Conservation (phyloP, 2,888 invertebrate genomes). For the Tetranychus truncatus region DNA sequence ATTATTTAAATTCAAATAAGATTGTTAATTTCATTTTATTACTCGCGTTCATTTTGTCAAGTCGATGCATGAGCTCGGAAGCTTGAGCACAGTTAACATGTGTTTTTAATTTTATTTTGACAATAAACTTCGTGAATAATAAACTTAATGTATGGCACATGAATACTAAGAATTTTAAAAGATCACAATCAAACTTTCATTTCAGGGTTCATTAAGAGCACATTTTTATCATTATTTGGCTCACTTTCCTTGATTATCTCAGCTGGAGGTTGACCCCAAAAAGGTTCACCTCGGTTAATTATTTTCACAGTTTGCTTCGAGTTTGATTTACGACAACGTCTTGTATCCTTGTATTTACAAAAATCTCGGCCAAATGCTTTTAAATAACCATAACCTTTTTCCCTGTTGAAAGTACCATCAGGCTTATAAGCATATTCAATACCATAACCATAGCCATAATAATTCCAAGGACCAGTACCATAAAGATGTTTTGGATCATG, state of each 20-base stretch:
- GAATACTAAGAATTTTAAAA: no score
- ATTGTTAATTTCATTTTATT: not conserved
- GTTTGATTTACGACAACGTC: constrained; percentile 1
- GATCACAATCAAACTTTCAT: no score
- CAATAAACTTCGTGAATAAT: no score
- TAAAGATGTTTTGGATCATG: constrained; percentile 16
- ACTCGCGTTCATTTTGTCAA: not conserved
- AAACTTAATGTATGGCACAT: no score
- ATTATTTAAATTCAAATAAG: not conserved
- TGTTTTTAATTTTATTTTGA: no score
- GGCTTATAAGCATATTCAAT: constrained; percentile 18
- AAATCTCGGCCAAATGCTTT: constrained; percentile 18
- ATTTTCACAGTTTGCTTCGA: constrained; percentile 4
- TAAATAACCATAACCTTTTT: constrained; percentile 19
- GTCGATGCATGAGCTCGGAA: not conserved
- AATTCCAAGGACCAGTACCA: constrained; percentile 12
- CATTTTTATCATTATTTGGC: not conserved
- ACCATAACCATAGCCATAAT: constrained; percentile 20
- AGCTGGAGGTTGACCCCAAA: constrained; percentile 6
- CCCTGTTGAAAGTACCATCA: constrained; percentile 13
- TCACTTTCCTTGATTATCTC: not conserved
- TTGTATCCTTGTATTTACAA: constrained; percentile 8
- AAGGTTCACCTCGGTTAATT: not conserved
- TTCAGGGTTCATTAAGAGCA: no score
- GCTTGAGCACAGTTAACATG: no score